Conservation (phyloP, 2,113 vertebrate genomes). For the Pituophis catenifer region DNA sequence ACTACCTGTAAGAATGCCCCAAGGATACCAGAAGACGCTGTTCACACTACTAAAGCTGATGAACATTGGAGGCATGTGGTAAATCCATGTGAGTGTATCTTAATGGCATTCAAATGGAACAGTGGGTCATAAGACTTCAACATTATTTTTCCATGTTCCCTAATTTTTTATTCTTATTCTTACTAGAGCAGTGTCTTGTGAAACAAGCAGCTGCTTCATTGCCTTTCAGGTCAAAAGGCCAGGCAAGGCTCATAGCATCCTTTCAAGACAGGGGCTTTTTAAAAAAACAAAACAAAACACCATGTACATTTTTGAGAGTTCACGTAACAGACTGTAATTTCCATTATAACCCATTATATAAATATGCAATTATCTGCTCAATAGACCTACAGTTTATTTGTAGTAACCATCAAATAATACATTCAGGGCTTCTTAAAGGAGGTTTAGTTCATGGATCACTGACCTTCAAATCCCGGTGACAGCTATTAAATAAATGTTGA, state of each 20-base stretch:
- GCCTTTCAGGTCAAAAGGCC: background rate
- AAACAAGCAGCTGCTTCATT: accelerated
- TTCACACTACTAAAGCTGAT: background rate
- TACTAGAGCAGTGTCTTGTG: background rate
- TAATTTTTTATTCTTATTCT: background rate
- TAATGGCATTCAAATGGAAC: background rate
- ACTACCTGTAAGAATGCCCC: background rate
- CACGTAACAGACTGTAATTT: constrained; percentile 33
- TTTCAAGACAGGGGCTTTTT: background rate
- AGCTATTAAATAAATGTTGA: constrained; percentile 32
- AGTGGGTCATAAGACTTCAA: background rate
- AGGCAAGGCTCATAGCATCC: background rate
- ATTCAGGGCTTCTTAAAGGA: constrained; percentile 27
- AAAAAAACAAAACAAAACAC: background rate
- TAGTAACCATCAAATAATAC: constrained; percentile 27
- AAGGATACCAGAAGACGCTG: background rate
- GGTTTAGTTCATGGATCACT: constrained; percentile 39
- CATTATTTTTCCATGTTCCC: background rate
- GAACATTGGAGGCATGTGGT: background rate
- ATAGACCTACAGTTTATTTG: constrained; percentile 24
- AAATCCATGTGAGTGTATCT: background rate
- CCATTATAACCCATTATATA: constrained; percentile 27
- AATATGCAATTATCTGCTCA: constrained; percentile 36
- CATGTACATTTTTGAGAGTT: constrained; percentile 4
- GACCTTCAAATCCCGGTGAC: constrained; percentile 31